Percentiles rank a stretch among this genome's conserved stretches.
Conservation (phyloP, 2,888 invertebrate genomes). For the Leptopilina myrica region DNA sequence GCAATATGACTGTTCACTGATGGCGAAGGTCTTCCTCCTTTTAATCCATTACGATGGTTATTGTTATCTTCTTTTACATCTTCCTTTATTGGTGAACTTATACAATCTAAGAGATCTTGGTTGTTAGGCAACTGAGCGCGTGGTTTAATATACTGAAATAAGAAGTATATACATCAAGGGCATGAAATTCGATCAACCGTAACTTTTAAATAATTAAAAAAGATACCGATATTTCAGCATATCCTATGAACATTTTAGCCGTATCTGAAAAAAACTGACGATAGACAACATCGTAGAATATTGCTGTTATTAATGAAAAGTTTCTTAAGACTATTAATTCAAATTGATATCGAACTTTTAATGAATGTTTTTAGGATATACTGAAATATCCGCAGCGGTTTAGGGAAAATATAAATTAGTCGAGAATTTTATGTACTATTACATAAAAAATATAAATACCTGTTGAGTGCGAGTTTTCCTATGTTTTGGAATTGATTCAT, state of each 20-base stretch:
- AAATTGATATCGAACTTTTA: too few relatives aligned
- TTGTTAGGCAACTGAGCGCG: constrained; percentile 67
- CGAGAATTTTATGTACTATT: too few relatives aligned
- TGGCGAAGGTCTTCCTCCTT: constrained; percentile 77
- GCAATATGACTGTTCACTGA: constrained; percentile 81
- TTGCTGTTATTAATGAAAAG: too few relatives aligned
- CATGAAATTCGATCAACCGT: not conserved
- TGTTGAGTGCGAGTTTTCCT: constrained; percentile 92
- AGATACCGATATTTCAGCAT: too few relatives aligned
- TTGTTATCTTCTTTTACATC: constrained; percentile 66
- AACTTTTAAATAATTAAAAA: too few relatives aligned
- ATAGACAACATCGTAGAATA: too few relatives aligned
- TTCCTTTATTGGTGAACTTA: constrained; percentile 57
- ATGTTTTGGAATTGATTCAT: constrained; percentile 87
- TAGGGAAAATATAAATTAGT: too few relatives aligned
- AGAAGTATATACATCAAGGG: not conserved
- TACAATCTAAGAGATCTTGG: constrained; percentile 63
- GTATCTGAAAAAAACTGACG: too few relatives aligned
- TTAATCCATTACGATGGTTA: constrained; percentile 76
- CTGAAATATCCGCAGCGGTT: too few relatives aligned
- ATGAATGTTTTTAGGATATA: too few relatives aligned
- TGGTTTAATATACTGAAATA: constrained; percentile 68
- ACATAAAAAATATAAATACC: constrained; percentile 74
- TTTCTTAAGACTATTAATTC: too few relatives aligned
- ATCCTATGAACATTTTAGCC: too few relatives aligned